A percentile compares a stretch with the other conserved stretches of the same genome.
phyloP scores from a whole-genome alignment of 2,888 invertebrate species.

The Rhingia campestris region DNA sequence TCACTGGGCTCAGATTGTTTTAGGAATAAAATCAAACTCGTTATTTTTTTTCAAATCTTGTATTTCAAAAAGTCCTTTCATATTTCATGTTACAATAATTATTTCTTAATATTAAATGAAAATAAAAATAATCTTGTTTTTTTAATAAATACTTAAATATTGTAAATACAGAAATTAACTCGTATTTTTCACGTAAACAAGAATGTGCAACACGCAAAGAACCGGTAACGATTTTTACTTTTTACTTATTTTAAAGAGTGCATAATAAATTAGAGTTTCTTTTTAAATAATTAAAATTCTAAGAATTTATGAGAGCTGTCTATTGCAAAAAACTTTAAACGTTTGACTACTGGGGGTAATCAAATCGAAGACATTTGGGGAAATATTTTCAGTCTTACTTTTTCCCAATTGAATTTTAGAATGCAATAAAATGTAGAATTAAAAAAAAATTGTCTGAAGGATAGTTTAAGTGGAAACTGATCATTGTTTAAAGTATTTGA shows the following conservation, averaged over 20 bases:
- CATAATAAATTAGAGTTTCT: slow-evolving; percentile 9
- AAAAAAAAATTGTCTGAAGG: background rate
- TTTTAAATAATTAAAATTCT: slow-evolving; percentile 13
- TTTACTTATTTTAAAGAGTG: slow-evolving; percentile 40
- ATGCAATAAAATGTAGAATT: background rate
- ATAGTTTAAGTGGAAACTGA: too few species aligned
- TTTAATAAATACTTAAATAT: slow-evolving; percentile 42
- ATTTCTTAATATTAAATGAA: slow-evolving; percentile 55
- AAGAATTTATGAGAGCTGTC: slow-evolving; percentile 11
- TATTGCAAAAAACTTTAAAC: slow-evolving; percentile 41
- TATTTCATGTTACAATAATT: slow-evolving; percentile 67
- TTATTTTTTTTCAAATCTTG: slow-evolving; percentile 55
- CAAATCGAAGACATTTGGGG: slow-evolving; percentile 22
- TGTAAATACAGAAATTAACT: slow-evolving; percentile 46
- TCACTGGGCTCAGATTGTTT: background rate
- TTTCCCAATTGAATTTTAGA: slow-evolving; percentile 31
- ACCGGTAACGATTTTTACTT: slow-evolving; percentile 17
- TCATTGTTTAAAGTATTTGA: too few species aligned
- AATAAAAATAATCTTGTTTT: slow-evolving; percentile 15
- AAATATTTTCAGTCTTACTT: slow-evolving; percentile 67
- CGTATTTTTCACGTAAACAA: slow-evolving; percentile 29
- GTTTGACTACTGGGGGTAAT: slow-evolving; percentile 33
- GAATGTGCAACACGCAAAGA: slow-evolving; percentile 59
- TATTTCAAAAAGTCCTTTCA: slow-evolving; percentile 71
- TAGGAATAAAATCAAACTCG: background rate